A percentile compares a stretch with the other conserved stretches of the same genome.
Conservation (phyloP, 2,113 vertebrate genomes). For the Actenoides hombroni region DNA sequence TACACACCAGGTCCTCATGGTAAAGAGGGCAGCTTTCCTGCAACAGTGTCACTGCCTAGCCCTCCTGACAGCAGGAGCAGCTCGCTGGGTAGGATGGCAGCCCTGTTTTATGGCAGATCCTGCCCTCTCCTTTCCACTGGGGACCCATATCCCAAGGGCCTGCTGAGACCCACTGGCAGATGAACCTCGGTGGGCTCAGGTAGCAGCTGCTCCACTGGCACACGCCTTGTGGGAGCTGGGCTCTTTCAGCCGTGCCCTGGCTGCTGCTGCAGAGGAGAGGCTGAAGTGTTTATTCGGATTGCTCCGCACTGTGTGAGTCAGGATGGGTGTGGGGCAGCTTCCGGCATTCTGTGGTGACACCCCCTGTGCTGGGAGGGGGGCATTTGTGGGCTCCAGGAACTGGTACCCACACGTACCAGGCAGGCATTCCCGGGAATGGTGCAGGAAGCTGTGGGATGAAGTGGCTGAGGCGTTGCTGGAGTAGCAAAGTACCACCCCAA, state of each 20-base stretch:
- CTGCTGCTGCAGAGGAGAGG: background rate
- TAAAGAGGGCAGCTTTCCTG: background rate
- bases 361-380: background rate
- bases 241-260: background rate
- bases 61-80: background rate
- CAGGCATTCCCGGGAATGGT: background rate
- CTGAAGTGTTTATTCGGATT: background rate
- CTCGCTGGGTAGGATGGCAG: background rate
- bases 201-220: background rate
- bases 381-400: background rate
- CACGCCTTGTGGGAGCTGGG: accelerated
- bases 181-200: accelerated
- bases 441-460: background rate
- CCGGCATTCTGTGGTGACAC: background rate
- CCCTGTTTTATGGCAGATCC: background rate
- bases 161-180: background rate
- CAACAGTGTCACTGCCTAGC: background rate
- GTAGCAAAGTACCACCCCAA: background rate
- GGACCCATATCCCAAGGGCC: background rate
- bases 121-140: background rate
- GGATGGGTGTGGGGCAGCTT: background rate
- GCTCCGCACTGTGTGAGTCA: background rate
- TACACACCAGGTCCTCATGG: background rate
- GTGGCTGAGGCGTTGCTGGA: background rate
- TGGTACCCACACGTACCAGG: background rate